Evolutionary conservation across 2,888 invertebrate species (phyloP), one percentile per base, ranked within the genome.

Genomic region (Drosophila falleni): DNA sequence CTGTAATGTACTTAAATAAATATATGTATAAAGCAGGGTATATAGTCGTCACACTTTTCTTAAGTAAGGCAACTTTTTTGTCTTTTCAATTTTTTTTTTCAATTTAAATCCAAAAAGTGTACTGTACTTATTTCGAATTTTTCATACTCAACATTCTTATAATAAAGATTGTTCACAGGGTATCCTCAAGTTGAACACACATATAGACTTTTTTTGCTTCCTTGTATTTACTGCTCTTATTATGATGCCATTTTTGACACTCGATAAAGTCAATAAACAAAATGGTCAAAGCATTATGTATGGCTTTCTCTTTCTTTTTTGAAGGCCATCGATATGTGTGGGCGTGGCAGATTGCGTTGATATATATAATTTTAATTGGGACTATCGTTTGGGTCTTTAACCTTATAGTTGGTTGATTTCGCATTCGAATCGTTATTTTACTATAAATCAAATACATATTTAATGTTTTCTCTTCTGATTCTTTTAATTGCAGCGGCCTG

Each of bases 231-330:
- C 67, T 64, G 53, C 51, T 51, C 60, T 71, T 80, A 74, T 78
- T 78, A 80, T 78, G 69, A 67, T 71, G 86, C 71, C 71, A 79
- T 74, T 80, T 84, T 78, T 74, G 83, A 81, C 83, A 81, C 80
- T 81, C 76, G 72, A 80, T 74, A 80, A 78, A 70, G 74, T 76
- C 73, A 86, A 89, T 83, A 82, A 87, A 71, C 56, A 68, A 63
- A 74, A 78, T 74, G 59, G 54, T 44, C 37, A 65, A 13, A 60
- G 26, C 55, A 55, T 71, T 67, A 31, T 56, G 39, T 55, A 47
- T 26, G 64, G n/a, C 37, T 9, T 49, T 51, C 33, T 49, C 11
- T 42, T 19, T 19, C 19, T 15, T 16, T 46, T 44, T 15, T 35
- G 3, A 0, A 5, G 35, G 56, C 35, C 15, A 15, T 33, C 1